Conservation (phyloP, 1,140 invertebrate genomes). For the Brachionus sp. region DNA sequence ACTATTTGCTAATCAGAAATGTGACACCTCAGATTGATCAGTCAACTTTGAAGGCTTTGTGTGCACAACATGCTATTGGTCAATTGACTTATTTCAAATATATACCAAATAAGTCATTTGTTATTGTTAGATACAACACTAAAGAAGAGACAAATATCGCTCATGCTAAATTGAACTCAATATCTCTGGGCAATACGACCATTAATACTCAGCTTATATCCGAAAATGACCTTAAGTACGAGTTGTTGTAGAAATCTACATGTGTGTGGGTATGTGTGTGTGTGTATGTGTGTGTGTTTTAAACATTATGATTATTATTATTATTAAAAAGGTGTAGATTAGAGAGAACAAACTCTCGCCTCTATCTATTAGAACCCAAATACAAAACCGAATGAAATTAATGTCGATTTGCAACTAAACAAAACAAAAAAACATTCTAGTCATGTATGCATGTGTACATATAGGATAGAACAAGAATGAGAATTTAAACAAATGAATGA, state of each 20-base stretch:
- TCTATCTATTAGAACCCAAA: neutral
- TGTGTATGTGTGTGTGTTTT: too few species aligned
- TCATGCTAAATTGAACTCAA: constrained; percentile 24
- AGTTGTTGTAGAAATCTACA: neutral
- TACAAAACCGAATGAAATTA: too few species aligned
- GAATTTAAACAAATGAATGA: too few species aligned
- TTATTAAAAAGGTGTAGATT: neutral
- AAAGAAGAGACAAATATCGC: constrained; percentile 36
- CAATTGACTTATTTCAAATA: neutral
- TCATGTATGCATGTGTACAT: neutral
- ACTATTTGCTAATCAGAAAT: constrained; percentile 34
- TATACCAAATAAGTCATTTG: constrained; percentile 10
- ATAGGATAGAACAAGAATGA: neutral
- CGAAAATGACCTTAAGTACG: constrained; percentile 40
- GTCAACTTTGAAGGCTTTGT: constrained; percentile 11
- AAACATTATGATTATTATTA: neutral
- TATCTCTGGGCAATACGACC: constrained; percentile 12
- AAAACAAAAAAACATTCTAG: neutral
- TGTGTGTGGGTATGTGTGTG: too few species aligned
- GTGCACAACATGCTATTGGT: constrained; percentile 21
- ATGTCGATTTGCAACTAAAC: neutral
- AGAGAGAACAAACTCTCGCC: neutral
- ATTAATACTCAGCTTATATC: constrained; percentile 34
- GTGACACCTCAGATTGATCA: constrained; percentile 29
- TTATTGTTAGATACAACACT: constrained; percentile 41